These are phyloP conservation scores for Taphrorychus bicolor DNA, from an alignment of 2,888 invertebrate species.

Conservation along the genomic window DNA sequence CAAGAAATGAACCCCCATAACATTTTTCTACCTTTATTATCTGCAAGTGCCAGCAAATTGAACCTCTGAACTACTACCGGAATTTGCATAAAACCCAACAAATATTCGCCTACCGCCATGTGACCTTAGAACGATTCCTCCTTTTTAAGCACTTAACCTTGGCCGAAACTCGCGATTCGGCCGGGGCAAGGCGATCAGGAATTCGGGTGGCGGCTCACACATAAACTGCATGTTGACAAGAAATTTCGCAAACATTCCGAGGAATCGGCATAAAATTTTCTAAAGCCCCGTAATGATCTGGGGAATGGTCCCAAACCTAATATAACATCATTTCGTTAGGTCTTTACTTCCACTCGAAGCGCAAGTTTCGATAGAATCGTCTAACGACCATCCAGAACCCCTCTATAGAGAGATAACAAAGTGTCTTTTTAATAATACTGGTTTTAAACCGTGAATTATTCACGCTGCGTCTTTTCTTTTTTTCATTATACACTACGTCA, in stretches of 20 bases:
- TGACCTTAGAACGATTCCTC: background rate
- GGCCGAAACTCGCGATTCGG: background rate
- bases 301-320: constrained; percentile 21
- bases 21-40: no score
- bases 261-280: constrained; percentile 26
- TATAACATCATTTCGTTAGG: constrained; percentile 18
- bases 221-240: constrained; percentile 26
- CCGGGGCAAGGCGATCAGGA: background rate
- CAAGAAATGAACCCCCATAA: no score
- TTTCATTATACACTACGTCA: no score
- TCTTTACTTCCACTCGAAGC: constrained; percentile 19
- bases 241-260: constrained; percentile 14
- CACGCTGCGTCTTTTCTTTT: no score
- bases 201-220: background rate
- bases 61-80: no score
- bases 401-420: background rate
- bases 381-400: constrained; percentile 22
- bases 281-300: constrained; percentile 17
- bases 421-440: background rate
- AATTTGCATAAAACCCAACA: no score
- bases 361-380: constrained; percentile 20
- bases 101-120: no score
- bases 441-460: no score
- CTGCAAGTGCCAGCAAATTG: no score
- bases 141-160: background rate